These are phyloP conservation scores for Heliocidaris erythrogramma DNA, from an alignment of 35 echinoderm and acorn worm genomes.

Conservation along the genomic window DNA sequence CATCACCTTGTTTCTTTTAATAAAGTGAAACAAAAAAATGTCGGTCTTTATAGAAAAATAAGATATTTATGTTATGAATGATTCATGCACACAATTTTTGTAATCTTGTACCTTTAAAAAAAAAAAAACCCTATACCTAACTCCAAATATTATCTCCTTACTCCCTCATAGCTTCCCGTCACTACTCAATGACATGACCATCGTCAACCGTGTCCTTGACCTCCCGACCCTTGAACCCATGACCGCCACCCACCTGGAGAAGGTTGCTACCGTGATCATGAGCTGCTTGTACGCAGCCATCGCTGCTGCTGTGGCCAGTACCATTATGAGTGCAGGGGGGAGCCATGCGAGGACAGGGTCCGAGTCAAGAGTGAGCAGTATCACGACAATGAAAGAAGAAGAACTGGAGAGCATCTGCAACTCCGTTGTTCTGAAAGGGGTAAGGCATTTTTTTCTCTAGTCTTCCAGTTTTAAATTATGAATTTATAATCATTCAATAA, in stretches of 20 bases:
- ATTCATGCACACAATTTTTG: too few species aligned
- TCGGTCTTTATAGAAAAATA: too few species aligned
- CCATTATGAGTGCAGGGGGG: slow-evolving; percentile 67
- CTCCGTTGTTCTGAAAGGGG: slow-evolving; percentile 90
- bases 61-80: too few species aligned
- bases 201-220: slow-evolving; percentile 84
- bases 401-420: slow-evolving; percentile 86
- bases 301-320: slow-evolving; percentile 71
- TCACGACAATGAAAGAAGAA: slow-evolving; percentile 73
- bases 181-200: slow-evolving; percentile 93
- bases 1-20: too few species aligned
- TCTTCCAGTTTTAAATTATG: too few species aligned
- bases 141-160: neutral
- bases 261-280: slow-evolving; percentile 88
- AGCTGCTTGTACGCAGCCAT: slow-evolving; percentile 95
- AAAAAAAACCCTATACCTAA: neutral
- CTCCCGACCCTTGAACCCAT: slow-evolving; percentile 95
- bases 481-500: too few species aligned
- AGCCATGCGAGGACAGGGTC: slow-evolving; percentile 42
- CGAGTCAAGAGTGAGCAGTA: neutral
- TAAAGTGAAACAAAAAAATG: too few species aligned
- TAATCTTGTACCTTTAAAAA: neutral
- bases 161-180: slow-evolving; percentile 78
- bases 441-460: slow-evolving; percentile 31
- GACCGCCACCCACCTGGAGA: slow-evolving; percentile 86